Base-by-base conservation (phyloP, 2,888 invertebrate species). In the Tanytarsus gracilentus region DNA sequence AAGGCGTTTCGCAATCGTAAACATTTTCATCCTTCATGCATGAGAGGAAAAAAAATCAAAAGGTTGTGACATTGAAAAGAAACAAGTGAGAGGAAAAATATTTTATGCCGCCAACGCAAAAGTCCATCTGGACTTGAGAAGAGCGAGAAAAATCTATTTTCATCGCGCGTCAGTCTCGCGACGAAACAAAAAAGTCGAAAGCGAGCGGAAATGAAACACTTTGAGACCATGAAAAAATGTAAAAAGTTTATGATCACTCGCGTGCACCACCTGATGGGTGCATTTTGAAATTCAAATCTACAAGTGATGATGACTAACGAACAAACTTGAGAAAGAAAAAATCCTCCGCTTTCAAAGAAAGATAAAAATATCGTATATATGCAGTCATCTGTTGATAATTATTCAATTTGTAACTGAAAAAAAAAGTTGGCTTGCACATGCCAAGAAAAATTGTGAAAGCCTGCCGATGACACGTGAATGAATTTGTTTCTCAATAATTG, bases 1-100 rank as follows among this genome's bases (percentile, higher is more conserved):
- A n/a, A n/a, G n/a, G n/a, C n/a, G n/a, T n/a, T n/a, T n/a, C n/a
- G n/a, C n/a, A n/a, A n/a, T n/a, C n/a, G n/a, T n/a, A n/a, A n/a
- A n/a, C n/a, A n/a, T n/a, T n/a, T n/a, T n/a, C n/a, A n/a, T n/a
- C n/a, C n/a, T n/a, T n/a, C n/a, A n/a, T n/a, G n/a, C n/a, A n/a
- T n/a, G n/a, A n/a, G n/a, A n/a, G n/a, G n/a, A n/a, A n/a, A 50
- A 50, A 23, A 16, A 6, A 16, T 30, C 30, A 6, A 30, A 51
- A 51, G 51, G 51, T 25, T 51, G 51, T 30, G 51, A 51, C 51
- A 51, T 51, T 51, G 51, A 51, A 51, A n/a, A n/a, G n/a, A n/a
- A n/a, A n/a, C n/a, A n/a, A n/a, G n/a, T n/a, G n/a, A n/a, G n/a
- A n/a, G n/a, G n/a, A n/a, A n/a, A n/a, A n/a, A 29, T 5, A 14